These are phyloP conservation scores for Apodemia zela DNA, from an alignment of 2,888 invertebrate genomes.

Conservation along the genomic window DNA sequence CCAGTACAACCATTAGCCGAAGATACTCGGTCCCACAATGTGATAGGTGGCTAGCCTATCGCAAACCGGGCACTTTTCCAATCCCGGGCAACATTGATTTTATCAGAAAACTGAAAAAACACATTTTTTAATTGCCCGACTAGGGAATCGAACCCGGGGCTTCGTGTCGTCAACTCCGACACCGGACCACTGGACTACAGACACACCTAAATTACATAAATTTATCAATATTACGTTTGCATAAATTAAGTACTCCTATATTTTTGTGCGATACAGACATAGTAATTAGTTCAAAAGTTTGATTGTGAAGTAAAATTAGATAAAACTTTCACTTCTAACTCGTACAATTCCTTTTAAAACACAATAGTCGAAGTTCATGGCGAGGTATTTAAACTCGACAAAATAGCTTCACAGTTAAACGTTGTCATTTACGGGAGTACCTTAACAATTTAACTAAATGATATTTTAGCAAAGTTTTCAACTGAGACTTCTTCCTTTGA, in stretches of 20 bases:
- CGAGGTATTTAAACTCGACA: conserved; percentile 58
- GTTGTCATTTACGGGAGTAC: conserved; percentile 62
- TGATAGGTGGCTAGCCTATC: no score
- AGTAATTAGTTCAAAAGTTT: conserved; percentile 38
- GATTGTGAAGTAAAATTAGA: conserved; percentile 25
- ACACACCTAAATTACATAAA: no score
- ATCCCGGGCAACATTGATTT: no score
- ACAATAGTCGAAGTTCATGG: conserved; percentile 61
- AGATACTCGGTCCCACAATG: no score
- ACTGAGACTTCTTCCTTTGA: conserved; percentile 24
- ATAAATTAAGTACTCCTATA: not conserved
- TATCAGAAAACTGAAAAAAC: no score
- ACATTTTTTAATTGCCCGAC: no score
- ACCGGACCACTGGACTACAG: no score
- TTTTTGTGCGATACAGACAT: not conserved
- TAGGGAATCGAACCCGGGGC: no score
- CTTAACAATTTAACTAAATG: conserved; percentile 51
- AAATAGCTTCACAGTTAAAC: conserved; percentile 71
- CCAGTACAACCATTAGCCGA: no score
- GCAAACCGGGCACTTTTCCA: no score
- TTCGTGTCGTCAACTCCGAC: no score
- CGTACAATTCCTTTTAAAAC: conserved; percentile 50
- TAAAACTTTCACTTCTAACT: conserved; percentile 1
- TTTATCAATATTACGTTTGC: not conserved
- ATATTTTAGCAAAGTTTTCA: conserved; percentile 54